Evolutionary conservation across 2,888 invertebrate genomes (phyloP).

Genomic region (Rhingia campestris): DNA sequence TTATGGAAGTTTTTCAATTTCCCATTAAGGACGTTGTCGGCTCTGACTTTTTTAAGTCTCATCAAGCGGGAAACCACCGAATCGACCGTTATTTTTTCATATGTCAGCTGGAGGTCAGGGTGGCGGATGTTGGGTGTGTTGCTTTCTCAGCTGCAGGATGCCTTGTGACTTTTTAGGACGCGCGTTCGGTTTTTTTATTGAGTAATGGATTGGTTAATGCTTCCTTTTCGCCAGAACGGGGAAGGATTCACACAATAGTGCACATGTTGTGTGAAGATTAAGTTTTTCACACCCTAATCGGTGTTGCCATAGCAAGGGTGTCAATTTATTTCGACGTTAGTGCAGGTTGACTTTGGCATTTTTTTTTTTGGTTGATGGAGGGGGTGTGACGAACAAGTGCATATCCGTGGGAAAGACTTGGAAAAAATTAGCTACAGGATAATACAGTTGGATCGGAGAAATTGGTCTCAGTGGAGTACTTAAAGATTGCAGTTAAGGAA

Average conservation of each 20-base stretch:
- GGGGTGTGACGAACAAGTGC: constrained; percentile 54
- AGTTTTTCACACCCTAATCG: constrained; percentile 56
- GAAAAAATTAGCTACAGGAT: not conserved
- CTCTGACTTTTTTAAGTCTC: constrained; percentile 58
- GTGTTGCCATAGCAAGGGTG: constrained; percentile 18
- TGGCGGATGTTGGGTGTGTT: constrained; percentile 33
- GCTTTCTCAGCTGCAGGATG: constrained; percentile 67
- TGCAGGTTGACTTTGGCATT: constrained; percentile 48
- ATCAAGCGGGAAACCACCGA: constrained; percentile 71
- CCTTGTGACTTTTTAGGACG: constrained; percentile 37
- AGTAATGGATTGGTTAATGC: constrained; percentile 69
- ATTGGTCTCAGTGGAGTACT: not conserved
- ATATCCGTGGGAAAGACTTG: constrained; percentile 57
- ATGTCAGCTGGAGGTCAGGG: constrained; percentile 50
- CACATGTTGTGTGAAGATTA: constrained; percentile 48
- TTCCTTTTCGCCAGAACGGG: constrained; percentile 53
- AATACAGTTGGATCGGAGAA: not conserved
- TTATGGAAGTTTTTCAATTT: constrained; percentile 73
- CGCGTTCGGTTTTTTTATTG: constrained; percentile 27
- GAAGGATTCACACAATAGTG: constrained; percentile 10
- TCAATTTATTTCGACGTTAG: constrained; percentile 6
- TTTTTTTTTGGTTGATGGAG: not conserved
- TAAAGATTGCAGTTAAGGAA: not conserved
- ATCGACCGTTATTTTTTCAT: constrained; percentile 55
- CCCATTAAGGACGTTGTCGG: constrained; percentile 41